Evolutionary conservation across 2,888 invertebrate genomes (phyloP).

Genomic region (Hecatera dysodea): DNA sequence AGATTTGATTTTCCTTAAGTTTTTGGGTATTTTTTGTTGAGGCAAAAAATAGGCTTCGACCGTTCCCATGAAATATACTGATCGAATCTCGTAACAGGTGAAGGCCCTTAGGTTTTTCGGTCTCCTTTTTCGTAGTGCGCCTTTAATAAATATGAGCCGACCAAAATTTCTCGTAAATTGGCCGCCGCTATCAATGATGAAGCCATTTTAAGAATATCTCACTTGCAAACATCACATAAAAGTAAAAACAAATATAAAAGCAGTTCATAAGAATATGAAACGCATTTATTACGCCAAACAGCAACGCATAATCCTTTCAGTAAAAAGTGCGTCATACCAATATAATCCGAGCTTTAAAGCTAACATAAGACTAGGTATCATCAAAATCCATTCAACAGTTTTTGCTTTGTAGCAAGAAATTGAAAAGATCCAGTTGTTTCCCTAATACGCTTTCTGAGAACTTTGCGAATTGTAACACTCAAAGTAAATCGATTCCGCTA

Average conservation of each 20-base stretch:
- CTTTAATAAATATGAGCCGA: conserved; percentile 73
- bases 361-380: conserved; percentile 20
- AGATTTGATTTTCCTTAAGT: conserved; percentile 26
- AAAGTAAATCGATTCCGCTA: conserved; percentile 80
- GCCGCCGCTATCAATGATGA: conserved; percentile 71
- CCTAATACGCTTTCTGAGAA: conserved; percentile 71
- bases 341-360: conserved; percentile 4
- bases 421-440: conserved; percentile 54
- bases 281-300: conserved; percentile 5
- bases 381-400: conserved; percentile 44
- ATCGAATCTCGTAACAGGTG: conserved; percentile 64
- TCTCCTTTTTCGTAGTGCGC: conserved; percentile 59
- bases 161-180: conserved; percentile 72
- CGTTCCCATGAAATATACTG: conserved; percentile 58
- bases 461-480: conserved; percentile 75
- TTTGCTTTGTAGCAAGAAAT: conserved; percentile 40
- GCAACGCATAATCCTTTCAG: not conserved
- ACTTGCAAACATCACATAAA: conserved; percentile 10
- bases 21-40: conserved; percentile 38
- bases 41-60: conserved; percentile 35
- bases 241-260: not conserved
- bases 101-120: conserved; percentile 63
- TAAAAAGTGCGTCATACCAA: not conserved
- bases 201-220: conserved; percentile 71
- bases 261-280: not conserved